These are phyloP conservation scores for Rallus limicola DNA, from an alignment of 2,113 vertebrate species.

Conservation along the genomic window DNA sequence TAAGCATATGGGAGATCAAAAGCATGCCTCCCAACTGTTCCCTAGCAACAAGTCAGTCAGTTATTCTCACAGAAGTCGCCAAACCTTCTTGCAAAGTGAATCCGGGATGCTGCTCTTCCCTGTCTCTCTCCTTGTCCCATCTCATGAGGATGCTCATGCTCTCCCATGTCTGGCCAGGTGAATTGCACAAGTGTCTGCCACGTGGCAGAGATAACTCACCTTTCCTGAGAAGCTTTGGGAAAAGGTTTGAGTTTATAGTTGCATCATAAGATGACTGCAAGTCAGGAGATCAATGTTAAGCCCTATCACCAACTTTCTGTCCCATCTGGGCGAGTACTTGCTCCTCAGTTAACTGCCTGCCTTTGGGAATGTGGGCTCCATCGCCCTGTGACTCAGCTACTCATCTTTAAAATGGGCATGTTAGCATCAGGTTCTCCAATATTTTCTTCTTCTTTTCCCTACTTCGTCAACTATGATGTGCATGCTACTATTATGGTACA, in stretches of 20 bases:
- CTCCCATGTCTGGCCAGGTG: neutral
- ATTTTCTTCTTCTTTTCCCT: too few species aligned
- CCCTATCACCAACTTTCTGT: conserved; percentile 45
- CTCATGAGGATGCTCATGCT: neutral
- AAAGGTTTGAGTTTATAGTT: conserved; percentile 17
- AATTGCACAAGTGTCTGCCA: neutral
- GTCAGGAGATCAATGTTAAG: conserved; percentile 43
- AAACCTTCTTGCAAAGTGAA: neutral
- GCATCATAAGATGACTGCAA: neutral
- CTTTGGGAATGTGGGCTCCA: neutral
- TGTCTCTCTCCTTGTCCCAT: rapidly evolving
- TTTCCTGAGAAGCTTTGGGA: neutral
- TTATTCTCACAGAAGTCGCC: neutral
- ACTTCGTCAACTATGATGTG: neutral
- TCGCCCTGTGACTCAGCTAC: neutral
- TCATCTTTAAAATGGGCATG: neutral
- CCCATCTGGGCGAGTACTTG: neutral
- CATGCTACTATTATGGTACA: neutral
- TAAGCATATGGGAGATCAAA: conserved; percentile 73
- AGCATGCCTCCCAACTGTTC: conserved; percentile 68
- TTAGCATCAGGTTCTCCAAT: neutral
- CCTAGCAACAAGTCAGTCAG: conserved; percentile 73
- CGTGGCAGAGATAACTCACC: neutral
- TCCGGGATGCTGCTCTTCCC: rapidly evolving
- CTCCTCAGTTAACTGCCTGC: neutral